These are phyloP conservation scores for Chondrosia reniformis DNA, from an alignment of 37 sponge, comb jelly and placozoan species.

Conservation along the genomic window DNA sequence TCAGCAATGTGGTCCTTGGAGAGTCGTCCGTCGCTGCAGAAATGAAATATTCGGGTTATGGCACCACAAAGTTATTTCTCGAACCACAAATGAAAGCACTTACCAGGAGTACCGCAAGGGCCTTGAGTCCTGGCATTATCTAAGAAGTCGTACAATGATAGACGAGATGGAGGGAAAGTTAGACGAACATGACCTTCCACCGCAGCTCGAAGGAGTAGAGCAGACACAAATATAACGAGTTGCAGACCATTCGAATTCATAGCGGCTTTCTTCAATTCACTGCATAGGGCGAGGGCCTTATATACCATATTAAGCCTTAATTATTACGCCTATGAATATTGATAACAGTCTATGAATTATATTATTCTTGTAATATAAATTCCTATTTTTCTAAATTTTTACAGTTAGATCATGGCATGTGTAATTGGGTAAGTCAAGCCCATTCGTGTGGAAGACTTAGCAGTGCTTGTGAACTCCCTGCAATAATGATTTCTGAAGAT, in stretches of 20 bases:
- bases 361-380: too few species aligned
- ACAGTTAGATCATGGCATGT: too few species aligned
- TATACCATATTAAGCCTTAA: too few species aligned
- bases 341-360: too few species aligned
- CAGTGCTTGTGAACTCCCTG: too few species aligned
- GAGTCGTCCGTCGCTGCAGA: slow-evolving; percentile 6
- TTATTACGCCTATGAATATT: too few species aligned
- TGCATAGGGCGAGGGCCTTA: not conserved
- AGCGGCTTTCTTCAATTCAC: not conserved
- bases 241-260: not conserved
- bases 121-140: slow-evolving; percentile 77
- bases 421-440: too few species aligned
- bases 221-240: not conserved
- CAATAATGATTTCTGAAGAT: too few species aligned
- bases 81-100: not conserved
- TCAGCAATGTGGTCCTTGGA: slow-evolving; percentile 31
- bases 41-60: not conserved
- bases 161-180: slow-evolving; percentile 50
- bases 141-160: slow-evolving; percentile 62
- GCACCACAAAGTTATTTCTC: not conserved
- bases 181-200: slow-evolving; percentile 51
- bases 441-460: too few species aligned
- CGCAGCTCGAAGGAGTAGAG: too few species aligned
- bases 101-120: slow-evolving; percentile 64
- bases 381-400: too few species aligned